Conservation (phyloP, 2,797 vertebrate species). For the Astyanax mexicanus region DNA sequence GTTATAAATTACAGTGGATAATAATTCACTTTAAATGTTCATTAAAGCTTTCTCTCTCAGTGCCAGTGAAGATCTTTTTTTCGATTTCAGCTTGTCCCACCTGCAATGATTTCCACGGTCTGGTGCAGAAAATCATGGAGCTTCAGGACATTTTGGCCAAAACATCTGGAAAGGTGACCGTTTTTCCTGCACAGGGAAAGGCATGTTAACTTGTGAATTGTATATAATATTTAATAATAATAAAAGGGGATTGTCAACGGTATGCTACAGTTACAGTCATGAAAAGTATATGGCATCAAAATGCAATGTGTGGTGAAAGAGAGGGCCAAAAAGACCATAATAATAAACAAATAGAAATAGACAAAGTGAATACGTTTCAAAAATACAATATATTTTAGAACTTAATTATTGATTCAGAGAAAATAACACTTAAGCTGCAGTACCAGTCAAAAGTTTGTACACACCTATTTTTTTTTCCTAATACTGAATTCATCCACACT, state of each 20-base stretch:
- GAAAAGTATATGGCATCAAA: no score
- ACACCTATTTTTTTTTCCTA: no score
- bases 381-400: no score
- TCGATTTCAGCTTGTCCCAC: conserved; percentile 91
- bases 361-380: no score
- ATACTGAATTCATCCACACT: no score
- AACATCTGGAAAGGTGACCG: conserved; percentile 93
- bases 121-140: conserved; percentile 99
- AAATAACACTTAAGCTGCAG: no score
- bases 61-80: conserved; percentile 8
- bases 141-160: conserved; percentile 97
- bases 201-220: not conserved
- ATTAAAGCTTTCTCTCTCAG: not conserved
- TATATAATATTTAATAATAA: not conserved
- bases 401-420: no score
- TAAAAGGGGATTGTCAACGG: not conserved
- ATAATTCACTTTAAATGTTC: conserved; percentile 1
- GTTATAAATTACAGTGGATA: not conserved
- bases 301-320: no score
- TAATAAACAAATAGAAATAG: no score
- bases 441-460: no score
- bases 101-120: conserved; percentile 97
- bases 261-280: no score
- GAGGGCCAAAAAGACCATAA: no score
- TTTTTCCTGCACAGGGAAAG: not conserved